These are phyloP conservation scores for Hydra vulgaris DNA, from an alignment of 30 jellyfish, hydroid and myxozoan genomes.

Conservation along the genomic window DNA sequence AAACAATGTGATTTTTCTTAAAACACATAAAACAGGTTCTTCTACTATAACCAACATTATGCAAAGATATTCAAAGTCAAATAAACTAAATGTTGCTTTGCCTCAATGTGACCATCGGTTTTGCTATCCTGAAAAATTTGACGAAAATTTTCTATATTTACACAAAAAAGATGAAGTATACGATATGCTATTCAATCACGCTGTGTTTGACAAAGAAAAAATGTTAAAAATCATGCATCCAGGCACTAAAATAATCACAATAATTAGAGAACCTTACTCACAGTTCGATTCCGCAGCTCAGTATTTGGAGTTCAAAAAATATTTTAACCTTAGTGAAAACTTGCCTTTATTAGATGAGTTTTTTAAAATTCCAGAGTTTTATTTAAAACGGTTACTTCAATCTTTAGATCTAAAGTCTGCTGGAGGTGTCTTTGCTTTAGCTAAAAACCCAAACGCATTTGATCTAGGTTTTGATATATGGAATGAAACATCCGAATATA, in stretches of 20 bases:
- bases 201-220: neutral
- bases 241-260: neutral
- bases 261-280: too few relatives aligned
- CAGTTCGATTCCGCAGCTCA: too few relatives aligned
- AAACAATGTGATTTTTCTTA: too few relatives aligned
- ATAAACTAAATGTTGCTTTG: conserved; percentile 2
- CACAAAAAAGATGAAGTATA: neutral
- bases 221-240: conserved; percentile 11
- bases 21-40: conserved; percentile 26
- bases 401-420: neutral
- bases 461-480: too few relatives aligned
- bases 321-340: too few relatives aligned
- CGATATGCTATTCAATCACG: conserved; percentile 21
- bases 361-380: neutral
- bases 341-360: conserved; percentile 4
- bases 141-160: conserved; percentile 3
- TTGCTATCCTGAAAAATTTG: conserved; percentile 17
- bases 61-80: conserved; percentile 15
- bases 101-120: conserved; percentile 8
- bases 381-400: too few relatives aligned
- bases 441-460: too few relatives aligned
- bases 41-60: conserved; percentile 14
- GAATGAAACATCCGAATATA: too few relatives aligned
- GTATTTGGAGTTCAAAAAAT: too few relatives aligned
- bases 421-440: too few relatives aligned